These are phyloP conservation scores for Teinopalpus imperialis DNA, from an alignment of 2,888 invertebrate species.

Conservation along the genomic window DNA sequence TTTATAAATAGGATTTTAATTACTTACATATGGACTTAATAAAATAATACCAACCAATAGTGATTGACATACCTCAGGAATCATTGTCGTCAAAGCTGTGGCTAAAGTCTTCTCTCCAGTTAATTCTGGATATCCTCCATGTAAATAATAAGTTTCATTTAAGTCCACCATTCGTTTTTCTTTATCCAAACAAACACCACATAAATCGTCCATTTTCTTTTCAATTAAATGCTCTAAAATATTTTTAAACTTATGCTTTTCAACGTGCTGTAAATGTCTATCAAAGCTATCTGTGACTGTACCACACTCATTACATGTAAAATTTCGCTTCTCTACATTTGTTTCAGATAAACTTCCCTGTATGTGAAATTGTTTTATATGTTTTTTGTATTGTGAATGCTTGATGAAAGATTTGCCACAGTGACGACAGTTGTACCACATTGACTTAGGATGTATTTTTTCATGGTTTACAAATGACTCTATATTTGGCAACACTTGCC, in stretches of 20 bases:
- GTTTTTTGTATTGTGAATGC: constrained; percentile 47
- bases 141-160: constrained; percentile 50
- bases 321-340: constrained; percentile 32
- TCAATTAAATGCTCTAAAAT: constrained; percentile 54
- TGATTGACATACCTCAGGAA: constrained; percentile 70
- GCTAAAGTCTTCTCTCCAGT: constrained; percentile 54
- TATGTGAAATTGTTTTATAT: constrained; percentile 42
- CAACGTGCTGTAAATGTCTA: constrained; percentile 59
- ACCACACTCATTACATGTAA: constrained; percentile 55
- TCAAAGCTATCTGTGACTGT: constrained; percentile 38
- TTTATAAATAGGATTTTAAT: no score
- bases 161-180: constrained; percentile 43
- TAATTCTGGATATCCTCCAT: constrained; percentile 62
- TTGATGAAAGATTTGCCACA: constrained; percentile 68
- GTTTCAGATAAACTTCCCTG: constrained; percentile 1
- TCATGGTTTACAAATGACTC: constrained; percentile 58
- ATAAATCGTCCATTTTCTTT: constrained; percentile 52
- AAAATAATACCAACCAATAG: no score
- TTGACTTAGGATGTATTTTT: constrained; percentile 57
- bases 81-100: constrained; percentile 50
- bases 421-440: constrained; percentile 66
- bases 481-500: constrained; percentile 54
- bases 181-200: constrained; percentile 59
- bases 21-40: no score
- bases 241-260: constrained; percentile 66